Base-by-base conservation (phyloP, 2,113 vertebrate genomes). In the Lepus timidus region DNA sequence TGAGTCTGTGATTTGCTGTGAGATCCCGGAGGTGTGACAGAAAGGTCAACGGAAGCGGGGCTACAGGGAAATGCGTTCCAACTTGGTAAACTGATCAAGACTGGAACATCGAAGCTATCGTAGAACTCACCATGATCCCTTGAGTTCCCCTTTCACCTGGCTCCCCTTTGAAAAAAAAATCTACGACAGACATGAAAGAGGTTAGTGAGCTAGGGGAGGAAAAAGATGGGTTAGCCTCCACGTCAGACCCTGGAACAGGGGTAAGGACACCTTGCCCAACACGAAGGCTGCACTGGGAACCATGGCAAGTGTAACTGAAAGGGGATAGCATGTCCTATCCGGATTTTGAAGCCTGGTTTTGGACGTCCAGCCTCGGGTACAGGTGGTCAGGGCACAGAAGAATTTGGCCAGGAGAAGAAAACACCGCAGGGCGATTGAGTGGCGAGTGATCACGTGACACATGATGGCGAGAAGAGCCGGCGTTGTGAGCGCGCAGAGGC, bases 171-270 rank as follows among this genome's bases (percentile, higher is more conserved):
- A 95, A 89, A 76, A 39, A 39, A 31, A 31, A 94, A 93, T 89
- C 74, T 94, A 51, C 51, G 84, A 75, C 86, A 94, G 89, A 92
- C 70, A 68, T 71, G 81, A 93, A 83, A 70, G 52, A 61, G 23
- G 62, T 75, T 39, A 65, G 67, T 29, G 20, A 31, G 23, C 3
- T n/a, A 25, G 31, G 8, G 23, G 29, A 85, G 6, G 55, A 3
- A 27, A 83, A 55, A 1, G 36, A 29, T 91, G 49, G 23, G 13
- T 23, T 31, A 58, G 12, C 20, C 87, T 79, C 31, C 9, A 31
- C 81, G 62, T 92, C 36, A 6, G 17, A 16, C 5, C 25, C 27
- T 76, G 51, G 14, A 79, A 80, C 11, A n/a, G 49, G 55, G 67
- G 74, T 39, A n/a, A 36, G 65, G 25, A 27, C 16, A 8, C 74